Evolutionary conservation across 2,113 vertebrate genomes (phyloP).

Genomic region (Talpa occidentalis): DNA sequence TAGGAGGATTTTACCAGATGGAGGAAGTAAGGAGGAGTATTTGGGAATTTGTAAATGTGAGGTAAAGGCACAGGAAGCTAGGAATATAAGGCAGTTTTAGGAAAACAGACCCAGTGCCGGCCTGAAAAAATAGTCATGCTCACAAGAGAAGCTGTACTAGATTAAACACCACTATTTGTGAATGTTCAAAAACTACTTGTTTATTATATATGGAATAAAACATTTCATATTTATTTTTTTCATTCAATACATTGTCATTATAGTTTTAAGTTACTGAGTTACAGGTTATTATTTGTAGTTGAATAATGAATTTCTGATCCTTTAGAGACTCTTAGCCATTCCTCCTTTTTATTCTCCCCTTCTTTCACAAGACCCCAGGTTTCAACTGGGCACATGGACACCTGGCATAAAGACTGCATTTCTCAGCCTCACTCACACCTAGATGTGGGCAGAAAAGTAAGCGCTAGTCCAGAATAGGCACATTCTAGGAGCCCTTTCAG

Average conservation of each 20-base stretch:
- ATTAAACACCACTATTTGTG: neutral
- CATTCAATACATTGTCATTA: neutral
- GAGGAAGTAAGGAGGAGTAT: neutral
- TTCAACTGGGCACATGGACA: neutral
- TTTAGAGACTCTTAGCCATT: neutral
- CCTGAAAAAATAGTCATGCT: neutral
- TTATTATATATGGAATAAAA: slow-evolving; percentile 5
- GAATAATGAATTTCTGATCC: neutral
- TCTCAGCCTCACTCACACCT: neutral
- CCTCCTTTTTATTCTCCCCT: neutral
- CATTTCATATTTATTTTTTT: neutral
- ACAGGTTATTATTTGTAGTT: neutral
- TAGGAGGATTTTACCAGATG: neutral
- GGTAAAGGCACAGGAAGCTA: neutral
- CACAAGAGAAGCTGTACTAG: neutral
- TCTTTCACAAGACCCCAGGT: neutral
- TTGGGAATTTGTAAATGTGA: neutral
- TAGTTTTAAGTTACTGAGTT: neutral
- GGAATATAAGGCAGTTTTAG: neutral
- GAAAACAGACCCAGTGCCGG: neutral
- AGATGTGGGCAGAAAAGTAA: neutral
- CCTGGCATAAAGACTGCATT: neutral
- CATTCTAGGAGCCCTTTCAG: neutral
- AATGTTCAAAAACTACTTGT: neutral
- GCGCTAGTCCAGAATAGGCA: neutral